These are phyloP conservation scores for Cotesia glomerata DNA, from an alignment of 1,140 invertebrate genomes.

Conservation along the genomic window DNA sequence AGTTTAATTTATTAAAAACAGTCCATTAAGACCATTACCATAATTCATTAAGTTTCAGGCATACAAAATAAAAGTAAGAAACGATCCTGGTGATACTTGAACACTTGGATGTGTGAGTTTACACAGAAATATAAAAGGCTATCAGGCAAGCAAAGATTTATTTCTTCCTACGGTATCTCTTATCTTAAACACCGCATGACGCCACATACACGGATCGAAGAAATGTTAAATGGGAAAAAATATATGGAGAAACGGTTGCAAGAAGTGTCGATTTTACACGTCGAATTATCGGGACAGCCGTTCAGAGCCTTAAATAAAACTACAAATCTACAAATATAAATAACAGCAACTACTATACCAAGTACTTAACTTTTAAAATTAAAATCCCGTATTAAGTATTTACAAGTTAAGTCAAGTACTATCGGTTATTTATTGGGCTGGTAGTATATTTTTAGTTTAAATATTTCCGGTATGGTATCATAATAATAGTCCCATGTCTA, in stretches of 20 bases:
- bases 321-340: too few species aligned
- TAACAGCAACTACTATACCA: too few species aligned
- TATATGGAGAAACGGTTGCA: background rate
- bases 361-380: too few species aligned
- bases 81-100: background rate
- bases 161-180: constrained; percentile 25
- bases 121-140: background rate
- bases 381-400: too few species aligned
- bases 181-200: constrained; percentile 7
- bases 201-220: constrained; percentile 12
- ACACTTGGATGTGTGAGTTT: background rate
- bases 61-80: background rate
- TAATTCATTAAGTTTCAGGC: background rate
- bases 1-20: too few species aligned
- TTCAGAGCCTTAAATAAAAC: too few species aligned
- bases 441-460: too few species aligned
- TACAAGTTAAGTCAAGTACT: too few species aligned
- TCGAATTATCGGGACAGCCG: background rate
- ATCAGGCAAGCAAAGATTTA: constrained; percentile 17
- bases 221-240: background rate
- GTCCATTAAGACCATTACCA: too few species aligned
- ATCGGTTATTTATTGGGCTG: too few species aligned
- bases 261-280: background rate
- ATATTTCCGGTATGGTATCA: too few species aligned
- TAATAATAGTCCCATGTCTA: too few species aligned